Conservation (phyloP, 2,797 vertebrate species). For the Urosaurus nigricauda region DNA sequence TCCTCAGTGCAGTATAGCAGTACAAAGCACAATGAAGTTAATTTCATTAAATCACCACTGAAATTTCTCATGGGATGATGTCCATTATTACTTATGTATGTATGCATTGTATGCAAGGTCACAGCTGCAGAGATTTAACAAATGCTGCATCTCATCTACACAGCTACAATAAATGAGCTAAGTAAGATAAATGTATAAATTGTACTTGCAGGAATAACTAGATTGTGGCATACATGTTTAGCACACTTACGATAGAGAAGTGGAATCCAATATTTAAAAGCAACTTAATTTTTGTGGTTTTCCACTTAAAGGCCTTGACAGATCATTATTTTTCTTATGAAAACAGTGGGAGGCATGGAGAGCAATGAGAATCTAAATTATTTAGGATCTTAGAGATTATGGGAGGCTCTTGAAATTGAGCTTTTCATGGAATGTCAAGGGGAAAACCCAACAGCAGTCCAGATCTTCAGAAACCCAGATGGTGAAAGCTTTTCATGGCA, state of each 20-base stretch:
- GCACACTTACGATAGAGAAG: slow-evolving; percentile 30
- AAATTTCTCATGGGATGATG: slow-evolving; percentile 12
- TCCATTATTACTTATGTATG: slow-evolving; percentile 23
- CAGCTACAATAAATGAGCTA: slow-evolving; percentile 62
- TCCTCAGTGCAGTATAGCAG: not conserved
- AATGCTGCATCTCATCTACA: slow-evolving; percentile 45
- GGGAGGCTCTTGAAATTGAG: not conserved
- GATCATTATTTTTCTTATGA: slow-evolving; percentile 1
- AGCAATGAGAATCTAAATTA: slow-evolving; percentile 24
- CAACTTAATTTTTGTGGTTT: slow-evolving; percentile 56
- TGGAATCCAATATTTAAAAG: slow-evolving; percentile 38
- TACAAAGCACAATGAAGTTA: slow-evolving; percentile 9
- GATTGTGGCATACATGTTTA: slow-evolving; percentile 57
- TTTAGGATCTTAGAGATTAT: not conserved
- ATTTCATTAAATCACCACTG: slow-evolving; percentile 6
- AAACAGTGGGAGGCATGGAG: not conserved
- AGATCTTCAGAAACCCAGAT: not conserved
- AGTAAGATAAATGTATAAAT: slow-evolving; percentile 64
- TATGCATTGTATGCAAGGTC: not conserved
- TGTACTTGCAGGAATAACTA: slow-evolving; percentile 40
- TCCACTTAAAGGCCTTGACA: slow-evolving; percentile 27
- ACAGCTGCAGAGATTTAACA: slow-evolving; percentile 20
- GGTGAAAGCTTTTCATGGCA: not conserved
- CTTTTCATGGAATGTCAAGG: not conserved
- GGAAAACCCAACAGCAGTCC: not conserved